Base-by-base conservation (phyloP, 2,113 vertebrate genomes). In the Pitta sordida region DNA sequence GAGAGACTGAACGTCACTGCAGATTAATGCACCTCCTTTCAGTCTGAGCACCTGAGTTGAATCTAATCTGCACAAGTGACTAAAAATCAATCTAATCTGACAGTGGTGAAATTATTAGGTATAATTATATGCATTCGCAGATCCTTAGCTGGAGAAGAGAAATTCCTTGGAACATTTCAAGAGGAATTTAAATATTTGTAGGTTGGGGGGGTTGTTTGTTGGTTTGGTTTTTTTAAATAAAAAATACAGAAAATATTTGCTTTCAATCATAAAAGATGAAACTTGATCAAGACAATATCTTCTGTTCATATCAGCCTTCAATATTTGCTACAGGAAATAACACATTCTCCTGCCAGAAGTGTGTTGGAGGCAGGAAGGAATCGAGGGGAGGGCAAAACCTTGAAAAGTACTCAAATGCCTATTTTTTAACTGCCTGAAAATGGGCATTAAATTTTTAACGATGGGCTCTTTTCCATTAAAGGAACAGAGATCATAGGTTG, bases 61-160 rank as follows among this genome's bases (percentile, higher is more conserved):
- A 93, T 91, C 63, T 94, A 90, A 95, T 95, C 91, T 93, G 52
- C 68, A 94, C 60, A 41, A 95, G 76, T 86, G 93, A 83, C 87
- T 87, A 94, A 93, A 96, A 94, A 94, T 94, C 95, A 95, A 96
- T 95, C 94, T 94, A 93, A 95, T 93, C 84, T 93, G 95, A 96
- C 94, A 93, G 87, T 86, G 56, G 63, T 91, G 68, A 85, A 95
- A 94, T 95, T 89, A 94, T 96, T 93, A 90, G 62, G 68, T 77
- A 93, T 94, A 93, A 95, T 96, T 88, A 85, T 69, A 83, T 48
- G 89, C 75, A 77, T 92, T 94, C 51, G 63, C 48, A 74, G 55
- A 74, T 86, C 24, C 44, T 74, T 59, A 80, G 75, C 70, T 87
- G 59, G 32, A 83, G 23, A 87, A 79, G 41, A 85, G 29, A 76